Percentiles rank a stretch among this genome's conserved stretches.
These are phyloP conservation scores for Micrasema minimum DNA, from an alignment of 1,140 invertebrate species.

Conservation along the genomic window DNA sequence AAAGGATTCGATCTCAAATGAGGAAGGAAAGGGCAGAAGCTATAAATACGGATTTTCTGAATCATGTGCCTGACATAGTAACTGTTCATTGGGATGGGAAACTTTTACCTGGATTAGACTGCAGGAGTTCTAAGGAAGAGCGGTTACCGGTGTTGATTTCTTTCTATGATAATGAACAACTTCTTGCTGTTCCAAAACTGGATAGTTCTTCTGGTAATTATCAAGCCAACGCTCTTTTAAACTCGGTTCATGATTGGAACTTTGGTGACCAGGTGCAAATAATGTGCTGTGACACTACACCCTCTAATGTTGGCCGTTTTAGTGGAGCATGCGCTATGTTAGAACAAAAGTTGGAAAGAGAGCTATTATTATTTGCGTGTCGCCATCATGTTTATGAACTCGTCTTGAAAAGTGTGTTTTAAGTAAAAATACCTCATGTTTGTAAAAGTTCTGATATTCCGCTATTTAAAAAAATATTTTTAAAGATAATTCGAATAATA, in stretches of 20 bases:
- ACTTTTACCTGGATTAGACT: background rate
- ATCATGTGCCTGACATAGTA: constrained; percentile 8
- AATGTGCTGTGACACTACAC: too few species aligned
- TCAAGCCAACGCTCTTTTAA: constrained; percentile 9
- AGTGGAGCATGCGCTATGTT: background rate
- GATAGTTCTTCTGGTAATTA: too few species aligned
- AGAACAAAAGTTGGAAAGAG: constrained; percentile 5
- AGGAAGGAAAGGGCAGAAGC: too few species aligned
- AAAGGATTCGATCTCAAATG: too few species aligned
- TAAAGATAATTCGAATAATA: constrained; percentile 53
- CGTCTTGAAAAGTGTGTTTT: background rate
- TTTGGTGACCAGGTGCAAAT: too few species aligned
- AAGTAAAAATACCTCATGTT: constrained; percentile 35
- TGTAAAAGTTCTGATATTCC: constrained; percentile 4
- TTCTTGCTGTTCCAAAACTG: too few species aligned
- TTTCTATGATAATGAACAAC: background rate
- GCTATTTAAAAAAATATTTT: constrained; percentile 52
- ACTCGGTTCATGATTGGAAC: background rate
- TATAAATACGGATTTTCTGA: background rate
- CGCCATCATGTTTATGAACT: background rate
- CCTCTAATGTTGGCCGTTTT: constrained; percentile 3
- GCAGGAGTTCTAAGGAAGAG: background rate
- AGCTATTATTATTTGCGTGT: background rate
- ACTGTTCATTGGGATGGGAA: constrained; percentile 3
- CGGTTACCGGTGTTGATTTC: background rate